Evolutionary conservation across 1,140 invertebrate species (phyloP).

Genomic region (Dendroctonus valens): DNA sequence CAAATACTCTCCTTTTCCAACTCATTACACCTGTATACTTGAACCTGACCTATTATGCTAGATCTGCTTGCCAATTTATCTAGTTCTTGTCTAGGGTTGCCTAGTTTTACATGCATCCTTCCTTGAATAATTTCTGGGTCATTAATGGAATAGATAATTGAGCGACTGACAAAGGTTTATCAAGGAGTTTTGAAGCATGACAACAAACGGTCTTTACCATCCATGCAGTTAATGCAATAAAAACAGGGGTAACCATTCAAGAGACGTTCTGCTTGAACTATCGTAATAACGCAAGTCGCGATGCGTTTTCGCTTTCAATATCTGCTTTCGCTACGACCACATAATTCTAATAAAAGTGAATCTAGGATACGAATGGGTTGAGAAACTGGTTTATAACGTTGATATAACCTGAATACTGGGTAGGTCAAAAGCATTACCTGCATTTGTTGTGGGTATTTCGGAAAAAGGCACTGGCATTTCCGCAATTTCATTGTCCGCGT

Average conservation of each 20-base stretch:
- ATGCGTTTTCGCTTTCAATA: slow-evolving; percentile 38
- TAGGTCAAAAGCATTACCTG: slow-evolving; percentile 34
- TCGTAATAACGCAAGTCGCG: too few species aligned
- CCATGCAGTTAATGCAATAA: too few species aligned
- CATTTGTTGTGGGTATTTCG: slow-evolving; percentile 37
- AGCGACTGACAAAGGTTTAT: neutral
- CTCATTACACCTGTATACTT: slow-evolving; percentile 47
- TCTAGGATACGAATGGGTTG: slow-evolving; percentile 17
- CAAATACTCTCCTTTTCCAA: slow-evolving; percentile 23
- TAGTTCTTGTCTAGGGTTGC: slow-evolving; percentile 39
- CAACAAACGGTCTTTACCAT: neutral
- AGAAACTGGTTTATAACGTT: slow-evolving; percentile 25
- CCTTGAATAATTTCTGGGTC: slow-evolving; percentile 15
- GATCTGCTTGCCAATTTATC: slow-evolving; percentile 29
- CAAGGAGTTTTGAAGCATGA: neutral
- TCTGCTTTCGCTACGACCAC: slow-evolving; percentile 39
- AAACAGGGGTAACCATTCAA: too few species aligned
- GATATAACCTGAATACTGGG: slow-evolving; percentile 29
- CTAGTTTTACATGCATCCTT: slow-evolving; percentile 3
- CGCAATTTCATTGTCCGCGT: slow-evolving; percentile 46
- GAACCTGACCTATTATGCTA: slow-evolving; percentile 49
- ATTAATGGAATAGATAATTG: neutral
- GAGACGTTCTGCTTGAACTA: too few species aligned
- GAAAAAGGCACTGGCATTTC: slow-evolving; percentile 50
- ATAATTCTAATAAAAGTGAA: slow-evolving; percentile 41